A percentile compares a stretch with the other conserved stretches of the same genome.
phyloP scores from a whole-genome alignment of 2,888 invertebrate species.

The Disparrhopalites patrizii region DNA sequence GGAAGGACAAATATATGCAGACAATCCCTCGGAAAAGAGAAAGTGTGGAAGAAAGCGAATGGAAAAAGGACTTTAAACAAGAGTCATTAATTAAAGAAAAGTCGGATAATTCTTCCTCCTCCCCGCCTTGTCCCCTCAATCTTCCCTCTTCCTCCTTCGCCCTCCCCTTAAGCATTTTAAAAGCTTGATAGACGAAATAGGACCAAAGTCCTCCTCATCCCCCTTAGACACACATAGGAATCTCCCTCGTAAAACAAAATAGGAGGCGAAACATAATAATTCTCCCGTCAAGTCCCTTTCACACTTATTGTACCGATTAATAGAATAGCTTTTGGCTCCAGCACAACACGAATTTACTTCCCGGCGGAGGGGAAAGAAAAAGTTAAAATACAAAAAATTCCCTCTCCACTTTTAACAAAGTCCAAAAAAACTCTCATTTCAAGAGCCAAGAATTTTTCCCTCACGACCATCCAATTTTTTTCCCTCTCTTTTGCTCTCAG shows the following conservation, averaged over 20 bases:
- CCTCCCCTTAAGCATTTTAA: background rate
- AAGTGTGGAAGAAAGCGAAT: background rate
- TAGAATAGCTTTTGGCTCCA: constrained; percentile 11
- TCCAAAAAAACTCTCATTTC: background rate
- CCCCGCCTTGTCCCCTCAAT: background rate
- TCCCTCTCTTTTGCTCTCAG: too few relatives aligned
- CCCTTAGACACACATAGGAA: background rate
- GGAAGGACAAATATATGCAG: too few relatives aligned
- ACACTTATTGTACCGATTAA: constrained; percentile 10
- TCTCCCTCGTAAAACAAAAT: constrained; percentile 7
- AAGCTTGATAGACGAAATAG: background rate
- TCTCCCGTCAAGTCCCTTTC: background rate
- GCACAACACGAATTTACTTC: background rate
- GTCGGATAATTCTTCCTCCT: background rate
- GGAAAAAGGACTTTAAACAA: constrained; percentile 1
- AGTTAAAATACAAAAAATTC: background rate
- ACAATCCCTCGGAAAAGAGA: too few relatives aligned
- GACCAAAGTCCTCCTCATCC: background rate
- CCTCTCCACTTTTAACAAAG: background rate
- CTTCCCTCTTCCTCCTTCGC: background rate
- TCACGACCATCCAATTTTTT: too few relatives aligned
- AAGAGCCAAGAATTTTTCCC: constrained; percentile 10
- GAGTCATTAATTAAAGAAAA: constrained; percentile 8
- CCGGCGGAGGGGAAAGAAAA: background rate
- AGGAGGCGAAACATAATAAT: constrained; percentile 6